Conservation (phyloP, 2,113 vertebrate species). For the Triplophysa dalaica region DNA sequence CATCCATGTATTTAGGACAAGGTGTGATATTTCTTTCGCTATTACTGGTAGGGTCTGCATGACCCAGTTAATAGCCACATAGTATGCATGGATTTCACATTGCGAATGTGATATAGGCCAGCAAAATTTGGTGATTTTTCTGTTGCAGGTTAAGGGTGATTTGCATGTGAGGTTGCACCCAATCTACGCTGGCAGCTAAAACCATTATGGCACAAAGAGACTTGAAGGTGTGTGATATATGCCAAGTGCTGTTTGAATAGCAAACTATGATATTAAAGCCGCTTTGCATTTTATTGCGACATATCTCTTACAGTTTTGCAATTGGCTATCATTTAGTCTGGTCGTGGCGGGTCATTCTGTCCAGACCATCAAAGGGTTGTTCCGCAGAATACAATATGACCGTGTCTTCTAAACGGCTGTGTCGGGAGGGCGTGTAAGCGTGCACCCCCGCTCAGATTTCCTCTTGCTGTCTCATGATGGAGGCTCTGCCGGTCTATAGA, state of each 20-base stretch:
- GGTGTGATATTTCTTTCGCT: conserved; percentile 32
- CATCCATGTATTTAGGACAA: conserved; percentile 20
- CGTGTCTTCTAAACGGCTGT: conserved; percentile 8
- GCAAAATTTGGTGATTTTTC: too few relatives aligned
- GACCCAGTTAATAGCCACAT: too few relatives aligned
- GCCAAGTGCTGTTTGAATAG: neutral
- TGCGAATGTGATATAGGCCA: too few relatives aligned
- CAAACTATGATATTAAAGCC: neutral
- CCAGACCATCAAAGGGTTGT: neutral
- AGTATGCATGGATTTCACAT: too few relatives aligned
- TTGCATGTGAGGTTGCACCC: too few relatives aligned
- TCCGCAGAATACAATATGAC: conserved; percentile 24
- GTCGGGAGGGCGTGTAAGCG: conserved; percentile 33
- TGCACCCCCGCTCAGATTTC: conserved; percentile 65
- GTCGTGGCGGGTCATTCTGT: neutral
- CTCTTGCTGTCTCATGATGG: conserved; percentile 53
- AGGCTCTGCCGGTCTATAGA: conserved; percentile 70
- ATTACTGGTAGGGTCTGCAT: neutral
- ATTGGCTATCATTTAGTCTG: neutral
- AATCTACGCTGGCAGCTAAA: too few relatives aligned
- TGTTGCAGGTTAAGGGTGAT: too few relatives aligned
- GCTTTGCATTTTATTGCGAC: conserved; percentile 29
- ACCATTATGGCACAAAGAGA: too few relatives aligned
- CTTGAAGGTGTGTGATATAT: too few relatives aligned
- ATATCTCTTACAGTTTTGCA: conserved; percentile 2